Conservation (phyloP, 2,113 vertebrate genomes). For the Podilymbus podiceps region DNA sequence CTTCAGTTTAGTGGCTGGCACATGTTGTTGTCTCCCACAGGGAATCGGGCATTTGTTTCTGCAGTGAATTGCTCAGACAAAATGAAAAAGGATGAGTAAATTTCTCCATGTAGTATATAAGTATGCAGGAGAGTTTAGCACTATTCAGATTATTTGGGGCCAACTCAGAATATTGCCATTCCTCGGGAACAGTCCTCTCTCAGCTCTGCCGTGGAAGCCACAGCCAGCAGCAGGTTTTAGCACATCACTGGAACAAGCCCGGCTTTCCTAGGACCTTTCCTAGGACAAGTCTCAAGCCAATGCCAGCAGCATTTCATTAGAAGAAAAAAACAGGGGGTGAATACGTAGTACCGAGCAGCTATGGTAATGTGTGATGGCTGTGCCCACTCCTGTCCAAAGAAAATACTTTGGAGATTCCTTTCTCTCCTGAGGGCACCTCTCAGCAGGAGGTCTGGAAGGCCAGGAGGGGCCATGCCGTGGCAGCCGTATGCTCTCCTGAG, state of each 20-base stretch:
- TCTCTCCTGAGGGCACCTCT: neutral
- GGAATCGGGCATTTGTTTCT: neutral
- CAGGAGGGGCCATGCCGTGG: accelerated
- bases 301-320: neutral
- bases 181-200: neutral
- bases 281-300: neutral
- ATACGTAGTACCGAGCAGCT: neutral
- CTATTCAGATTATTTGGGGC: neutral
- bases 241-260: neutral
- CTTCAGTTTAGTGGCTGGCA: neutral
- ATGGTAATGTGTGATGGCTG: neutral
- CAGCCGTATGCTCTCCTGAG: too few species aligned
- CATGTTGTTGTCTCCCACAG: neutral
- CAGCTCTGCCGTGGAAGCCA: neutral
- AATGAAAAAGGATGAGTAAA: neutral
- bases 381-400: neutral
- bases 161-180: neutral
- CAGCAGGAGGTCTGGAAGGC: too few species aligned
- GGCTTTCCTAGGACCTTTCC: neutral
- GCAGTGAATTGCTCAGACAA: neutral
- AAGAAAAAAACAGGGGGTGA: neutral
- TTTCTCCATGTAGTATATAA: neutral
- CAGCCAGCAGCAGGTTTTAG: neutral
- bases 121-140: neutral
- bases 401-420: neutral